phyloP scores from a whole-genome alignment of 2,888 invertebrate species.

The Dryomyza anilis region DNA sequence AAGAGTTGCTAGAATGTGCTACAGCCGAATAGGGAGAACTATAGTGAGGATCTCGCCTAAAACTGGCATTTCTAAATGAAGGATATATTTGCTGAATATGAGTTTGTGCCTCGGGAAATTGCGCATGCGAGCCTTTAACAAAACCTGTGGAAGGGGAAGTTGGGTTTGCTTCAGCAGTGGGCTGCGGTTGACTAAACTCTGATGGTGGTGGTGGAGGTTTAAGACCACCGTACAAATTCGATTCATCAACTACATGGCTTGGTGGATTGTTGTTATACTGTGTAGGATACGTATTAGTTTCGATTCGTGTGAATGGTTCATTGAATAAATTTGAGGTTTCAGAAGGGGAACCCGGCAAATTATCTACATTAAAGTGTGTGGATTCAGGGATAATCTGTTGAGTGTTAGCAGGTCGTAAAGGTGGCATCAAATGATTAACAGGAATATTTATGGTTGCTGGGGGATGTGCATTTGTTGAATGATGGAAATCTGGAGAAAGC shows the following conservation, averaged over 20 bases:
- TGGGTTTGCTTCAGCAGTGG: conserved; percentile 15
- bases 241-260: conserved; percentile 16
- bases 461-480: background rate
- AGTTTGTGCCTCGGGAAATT: conserved; percentile 31
- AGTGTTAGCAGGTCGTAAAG: conserved; percentile 10
- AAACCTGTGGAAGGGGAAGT: conserved; percentile 23
- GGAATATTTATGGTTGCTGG: background rate
- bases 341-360: conserved; percentile 28
- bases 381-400: conserved; percentile 28
- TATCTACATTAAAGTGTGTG: conserved; percentile 24
- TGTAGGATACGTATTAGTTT: too few relatives aligned
- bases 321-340: too few relatives aligned
- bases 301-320: too few relatives aligned
- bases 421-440: conserved; percentile 26
- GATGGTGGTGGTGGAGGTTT: conserved; percentile 37
- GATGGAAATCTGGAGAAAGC: background rate
- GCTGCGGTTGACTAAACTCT: conserved; percentile 16
- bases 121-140: too few relatives aligned
- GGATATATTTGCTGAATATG: conserved; percentile 45
- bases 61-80: conserved; percentile 37
- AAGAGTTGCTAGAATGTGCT: conserved; percentile 47
- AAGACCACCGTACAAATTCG: conserved; percentile 38
- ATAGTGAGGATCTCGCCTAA: conserved; percentile 46
- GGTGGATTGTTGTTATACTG: too few relatives aligned
- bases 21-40: conserved; percentile 55